Evolutionary conservation across 2,113 vertebrate species (phyloP), one percentile per base, ranked within the genome.

Genomic region (Calyptommatus sinebrachiatus): DNA sequence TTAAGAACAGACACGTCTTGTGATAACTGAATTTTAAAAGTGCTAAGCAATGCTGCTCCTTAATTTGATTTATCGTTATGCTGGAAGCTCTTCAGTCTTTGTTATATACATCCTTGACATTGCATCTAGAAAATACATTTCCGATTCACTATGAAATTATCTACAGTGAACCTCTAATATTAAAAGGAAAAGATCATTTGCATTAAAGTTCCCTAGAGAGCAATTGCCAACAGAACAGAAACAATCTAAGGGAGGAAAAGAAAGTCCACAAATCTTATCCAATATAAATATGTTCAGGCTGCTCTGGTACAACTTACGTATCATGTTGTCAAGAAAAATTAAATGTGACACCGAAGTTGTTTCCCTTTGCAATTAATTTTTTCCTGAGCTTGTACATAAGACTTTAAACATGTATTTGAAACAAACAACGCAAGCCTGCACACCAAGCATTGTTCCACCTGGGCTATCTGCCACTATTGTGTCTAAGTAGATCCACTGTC

Each of bases 381-480:
- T 76, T 8, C 74, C 0, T 0, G 71, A 80, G 12, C 12, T 18
- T 73, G 62, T 7, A 83, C 83, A 86, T 85, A 79, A 76, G 74
- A 68, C 65, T 71, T n/a, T 50, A 10, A 84, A 85, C 28, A 78
- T 5, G 70, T 61, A 83, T 26, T 12, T 14, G 50, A n/a, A 85
- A 1, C 28, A 66, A 66, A n/a, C 70, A 50, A 70, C 86, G 71
- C 77, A 88, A 78, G 74, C 62, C 77, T 84, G 80, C 78, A 85
- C 7, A 28, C 72, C 8, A 72, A 1, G 7, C 29, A 82, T 85
- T 91, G 84, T 87, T 93, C 84, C 53, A 86, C 28, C 4, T 88
- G 86, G 88, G 87, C 87, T 28, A 74, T 78, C 10, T 90, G 90
- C 87, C 90, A 90, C 80, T 83, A 90, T 88, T 92, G 86, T 91